These are phyloP conservation scores for Sitta europaea DNA, from an alignment of 2,113 vertebrate species.

Conservation along the genomic window DNA sequence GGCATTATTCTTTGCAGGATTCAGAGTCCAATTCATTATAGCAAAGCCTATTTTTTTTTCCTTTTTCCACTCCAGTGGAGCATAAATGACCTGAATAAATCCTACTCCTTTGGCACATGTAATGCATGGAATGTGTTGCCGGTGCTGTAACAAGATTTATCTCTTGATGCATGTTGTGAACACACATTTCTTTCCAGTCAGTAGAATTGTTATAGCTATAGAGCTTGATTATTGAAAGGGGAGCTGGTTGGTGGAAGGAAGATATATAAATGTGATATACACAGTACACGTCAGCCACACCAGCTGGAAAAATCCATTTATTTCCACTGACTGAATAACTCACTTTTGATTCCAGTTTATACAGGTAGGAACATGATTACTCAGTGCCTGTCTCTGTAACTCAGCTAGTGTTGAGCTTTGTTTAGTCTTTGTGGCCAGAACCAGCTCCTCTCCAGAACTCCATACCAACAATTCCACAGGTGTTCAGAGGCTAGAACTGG, in stretches of 20 bases:
- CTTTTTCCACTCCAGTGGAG: conserved; percentile 57
- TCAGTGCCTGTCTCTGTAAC: background rate
- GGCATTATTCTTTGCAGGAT: conserved; percentile 2
- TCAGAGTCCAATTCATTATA: conserved; percentile 28
- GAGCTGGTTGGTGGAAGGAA: conserved; percentile 31
- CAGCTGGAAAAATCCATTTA: conserved; percentile 63
- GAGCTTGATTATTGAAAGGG: conserved; percentile 54
- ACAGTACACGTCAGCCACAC: conserved; percentile 9
- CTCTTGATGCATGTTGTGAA: conserved; percentile 49
- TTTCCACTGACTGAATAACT: conserved; percentile 57
- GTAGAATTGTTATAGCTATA: conserved; percentile 50
- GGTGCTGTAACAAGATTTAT: conserved; percentile 57
- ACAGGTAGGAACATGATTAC: conserved; percentile 46
- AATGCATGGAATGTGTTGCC: conserved; percentile 45
- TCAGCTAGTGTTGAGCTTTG: background rate
- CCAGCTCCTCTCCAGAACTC: background rate
- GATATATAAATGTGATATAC: conserved; percentile 59
- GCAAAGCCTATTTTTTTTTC: background rate
- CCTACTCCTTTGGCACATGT: conserved; percentile 53
- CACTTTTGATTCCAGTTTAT: conserved; percentile 48
- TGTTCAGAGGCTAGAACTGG: background rate
- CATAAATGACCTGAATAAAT: conserved; percentile 66
- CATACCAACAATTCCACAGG: background rate
- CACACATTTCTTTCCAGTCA: conserved; percentile 63
- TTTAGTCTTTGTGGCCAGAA: background rate